A percentile compares a stretch with the other conserved stretches of the same genome.
These are phyloP conservation scores for Oceanites oceanicus DNA, from an alignment of 2,113 vertebrate species.

Conservation along the genomic window DNA sequence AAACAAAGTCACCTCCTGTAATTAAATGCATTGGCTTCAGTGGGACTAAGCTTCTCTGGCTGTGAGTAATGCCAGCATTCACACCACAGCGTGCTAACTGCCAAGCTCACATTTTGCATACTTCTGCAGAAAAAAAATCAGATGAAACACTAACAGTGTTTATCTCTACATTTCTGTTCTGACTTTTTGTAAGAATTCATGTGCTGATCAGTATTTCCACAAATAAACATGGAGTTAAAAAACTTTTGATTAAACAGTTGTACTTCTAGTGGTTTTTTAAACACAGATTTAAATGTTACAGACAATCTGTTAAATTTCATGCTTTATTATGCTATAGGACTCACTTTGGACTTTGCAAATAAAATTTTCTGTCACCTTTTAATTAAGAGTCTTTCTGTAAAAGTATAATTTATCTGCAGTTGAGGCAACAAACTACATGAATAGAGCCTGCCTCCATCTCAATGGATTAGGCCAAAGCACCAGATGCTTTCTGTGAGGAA, in stretches of 20 bases:
- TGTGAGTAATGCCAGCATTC: background rate
- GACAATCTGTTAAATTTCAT: background rate
- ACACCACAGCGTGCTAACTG: background rate
- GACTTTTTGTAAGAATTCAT: background rate
- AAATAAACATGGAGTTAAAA: background rate
- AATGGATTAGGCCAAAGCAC: background rate
- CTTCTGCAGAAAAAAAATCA: background rate
- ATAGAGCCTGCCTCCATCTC: background rate
- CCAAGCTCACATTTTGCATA: background rate
- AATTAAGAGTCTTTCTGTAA: conserved; percentile 9
- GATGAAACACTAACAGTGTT: background rate
- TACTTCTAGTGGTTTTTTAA: background rate
- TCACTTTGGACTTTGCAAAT: background rate
- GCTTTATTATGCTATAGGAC: background rate
- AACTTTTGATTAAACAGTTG: background rate
- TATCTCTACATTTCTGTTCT: background rate
- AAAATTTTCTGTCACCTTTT: conserved; percentile 24
- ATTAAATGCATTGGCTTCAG: background rate
- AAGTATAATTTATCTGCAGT: background rate
- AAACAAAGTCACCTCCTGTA: background rate
- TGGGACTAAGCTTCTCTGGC: background rate
- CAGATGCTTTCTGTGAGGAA: conserved; percentile 6
- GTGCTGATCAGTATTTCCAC: conserved; percentile 2
- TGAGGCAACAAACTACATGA: background rate
- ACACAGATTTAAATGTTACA: background rate